These are phyloP conservation scores for Sebastes variabilis DNA, from an alignment of 2,797 vertebrate species.

Conservation along the genomic window DNA sequence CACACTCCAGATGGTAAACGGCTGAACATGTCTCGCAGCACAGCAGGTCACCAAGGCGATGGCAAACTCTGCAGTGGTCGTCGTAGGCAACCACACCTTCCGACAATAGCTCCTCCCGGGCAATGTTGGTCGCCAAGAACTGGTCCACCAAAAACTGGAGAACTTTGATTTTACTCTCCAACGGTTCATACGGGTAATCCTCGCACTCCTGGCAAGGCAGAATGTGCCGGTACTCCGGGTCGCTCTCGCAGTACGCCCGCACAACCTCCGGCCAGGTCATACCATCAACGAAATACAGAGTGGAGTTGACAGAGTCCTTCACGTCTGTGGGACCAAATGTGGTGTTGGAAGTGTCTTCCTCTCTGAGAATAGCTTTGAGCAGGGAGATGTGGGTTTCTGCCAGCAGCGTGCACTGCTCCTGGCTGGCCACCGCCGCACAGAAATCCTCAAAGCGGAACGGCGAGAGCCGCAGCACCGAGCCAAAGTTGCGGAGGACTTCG, in stretches of 20 bases:
- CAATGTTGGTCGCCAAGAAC: conserved; percentile 95
- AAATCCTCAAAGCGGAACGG: conserved; percentile 98
- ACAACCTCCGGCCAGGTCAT: conserved; percentile 99
- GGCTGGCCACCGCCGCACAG: conserved; percentile 91
- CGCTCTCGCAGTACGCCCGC: conserved; percentile 96
- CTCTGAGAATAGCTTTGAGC: conserved; percentile 95
- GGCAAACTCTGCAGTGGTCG: conserved; percentile 96
- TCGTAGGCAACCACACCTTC: conserved; percentile 97
- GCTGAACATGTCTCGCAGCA: conserved; percentile 98
- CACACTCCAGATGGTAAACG: conserved; percentile 97
- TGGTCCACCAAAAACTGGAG: conserved; percentile 98
- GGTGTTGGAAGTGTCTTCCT: conserved; percentile 97
- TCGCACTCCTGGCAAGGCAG: conserved; percentile 92
- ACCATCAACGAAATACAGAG: conserved; percentile 95
- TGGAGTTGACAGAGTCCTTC: conserved; percentile 97
- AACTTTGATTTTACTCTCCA: conserved; percentile 95
- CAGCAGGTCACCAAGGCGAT: conserved; percentile 95
- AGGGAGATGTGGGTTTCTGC: conserved; percentile 95
- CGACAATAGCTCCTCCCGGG: conserved; percentile 96
- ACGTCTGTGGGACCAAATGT: conserved; percentile 96
- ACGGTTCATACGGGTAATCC: conserved; percentile 94
- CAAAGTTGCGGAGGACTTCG: conserved; percentile 96
- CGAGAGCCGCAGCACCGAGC: conserved; percentile 92
- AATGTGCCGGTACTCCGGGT: conserved; percentile 92
- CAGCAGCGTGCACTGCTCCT: conserved; percentile 96